Base-by-base conservation (phyloP, 1,140 invertebrate genomes). In the Dolichoris vasculosae region DNA sequence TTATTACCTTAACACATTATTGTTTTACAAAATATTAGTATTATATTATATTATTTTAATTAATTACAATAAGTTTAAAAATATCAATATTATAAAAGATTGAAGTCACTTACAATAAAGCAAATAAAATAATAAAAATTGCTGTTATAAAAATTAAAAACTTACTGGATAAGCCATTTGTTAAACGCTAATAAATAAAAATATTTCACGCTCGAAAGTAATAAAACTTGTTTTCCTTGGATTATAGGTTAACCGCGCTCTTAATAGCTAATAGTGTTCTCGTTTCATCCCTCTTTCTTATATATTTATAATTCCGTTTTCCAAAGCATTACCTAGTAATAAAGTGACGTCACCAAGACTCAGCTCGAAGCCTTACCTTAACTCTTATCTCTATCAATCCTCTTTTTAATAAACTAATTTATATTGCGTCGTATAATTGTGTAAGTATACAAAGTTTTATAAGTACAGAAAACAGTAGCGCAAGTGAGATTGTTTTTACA, bases 81-180 rank as follows among this genome's bases (percentile, higher is more conserved):
- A 78, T 35, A 30, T 76, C 15, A 59, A 23, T 76, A 78, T 32
- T 11, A 46, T 32, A 76, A 51, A 51, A 38, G 1, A 8, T 69
- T 35, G 40, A 40, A 11, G 43, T 9, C 20, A 32, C 9, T 78
- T 78, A 4, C 8, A 48, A 76, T 40, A 48, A 13, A 78, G 20
- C 38, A 23, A 51, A 40, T 38, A 23, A 59, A 35, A 64, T 43
- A 26, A 64, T 15, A 9, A 64, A 43, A n/a, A 59, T 59, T 26
- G 26, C 26, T 13, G 26, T 59, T 13, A 26, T 59, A 59, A 80
- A 63, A 64, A 30, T 80, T 32, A 35, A 35, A 55, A 73, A 85
- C 83, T 85, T 64, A 85, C 83, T 64, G 77, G 83, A 75, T 85
- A 85, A 79, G 75, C 59, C 83, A 84, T 84, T 75, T 63, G 17